phyloP scores from a whole-genome alignment of 2,888 invertebrate species.

The Omphaloscelis lunosa region DNA sequence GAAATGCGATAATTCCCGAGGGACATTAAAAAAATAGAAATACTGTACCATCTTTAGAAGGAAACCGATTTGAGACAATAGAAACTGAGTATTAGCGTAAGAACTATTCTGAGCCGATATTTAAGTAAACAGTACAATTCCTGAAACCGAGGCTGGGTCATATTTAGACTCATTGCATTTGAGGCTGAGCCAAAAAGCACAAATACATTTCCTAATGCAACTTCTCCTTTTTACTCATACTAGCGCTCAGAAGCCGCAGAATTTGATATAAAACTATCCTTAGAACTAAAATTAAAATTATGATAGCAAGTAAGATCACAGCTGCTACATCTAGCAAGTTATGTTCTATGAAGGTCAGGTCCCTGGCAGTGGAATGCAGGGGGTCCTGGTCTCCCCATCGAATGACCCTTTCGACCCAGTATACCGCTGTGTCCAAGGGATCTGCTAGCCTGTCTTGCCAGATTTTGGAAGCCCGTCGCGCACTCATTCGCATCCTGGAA shows the following conservation, averaged over 20 bases:
- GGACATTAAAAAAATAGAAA: too few relatives aligned
- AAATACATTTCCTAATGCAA: constrained; percentile 72
- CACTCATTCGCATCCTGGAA: constrained; percentile 85
- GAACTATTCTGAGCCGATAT: constrained; percentile 14
- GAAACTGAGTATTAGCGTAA: background rate
- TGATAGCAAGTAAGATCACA: constrained; percentile 70
- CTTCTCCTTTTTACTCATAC: constrained; percentile 79
- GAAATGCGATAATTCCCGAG: too few relatives aligned
- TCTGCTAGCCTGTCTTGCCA: constrained; percentile 88
- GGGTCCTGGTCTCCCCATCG: constrained; percentile 83
- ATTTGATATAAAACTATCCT: constrained; percentile 74
- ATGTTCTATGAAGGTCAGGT: constrained; percentile 80
- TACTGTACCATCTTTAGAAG: background rate
- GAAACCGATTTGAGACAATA: background rate
- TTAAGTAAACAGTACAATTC: constrained; percentile 8
- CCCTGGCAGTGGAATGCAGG: constrained; percentile 78
- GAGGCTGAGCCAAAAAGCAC: constrained; percentile 43
- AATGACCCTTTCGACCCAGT: constrained; percentile 90
- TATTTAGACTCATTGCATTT: constrained; percentile 22
- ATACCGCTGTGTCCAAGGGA: constrained; percentile 90
- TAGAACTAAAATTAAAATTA: constrained; percentile 70
- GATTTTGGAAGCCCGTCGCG: constrained; percentile 85
- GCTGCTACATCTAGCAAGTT: constrained; percentile 82
- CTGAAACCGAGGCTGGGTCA: constrained; percentile 20
- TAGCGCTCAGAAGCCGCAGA: constrained; percentile 72